Percentiles rank a stretch among this genome's conserved stretches.
Evolutionary conservation across 2,113 vertebrate genomes (phyloP).

Genomic region (Osmerus eperlanus): DNA sequence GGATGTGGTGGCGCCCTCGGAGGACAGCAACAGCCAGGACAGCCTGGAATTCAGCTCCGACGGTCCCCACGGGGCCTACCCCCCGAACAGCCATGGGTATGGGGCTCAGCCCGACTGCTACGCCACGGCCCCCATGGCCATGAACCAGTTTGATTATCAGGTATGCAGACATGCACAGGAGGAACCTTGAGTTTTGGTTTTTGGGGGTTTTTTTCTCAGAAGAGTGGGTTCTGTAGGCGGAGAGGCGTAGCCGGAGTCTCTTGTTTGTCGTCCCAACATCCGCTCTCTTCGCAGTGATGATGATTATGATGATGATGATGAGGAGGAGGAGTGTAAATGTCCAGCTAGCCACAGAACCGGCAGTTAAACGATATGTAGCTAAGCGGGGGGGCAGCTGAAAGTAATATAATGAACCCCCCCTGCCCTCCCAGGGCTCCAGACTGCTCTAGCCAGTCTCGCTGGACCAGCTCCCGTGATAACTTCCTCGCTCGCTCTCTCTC

Average conservation of each 20-base stretch:
- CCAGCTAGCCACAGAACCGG: too few species aligned
- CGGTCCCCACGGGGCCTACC: conserved; percentile 87
- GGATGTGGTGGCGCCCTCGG: conserved; percentile 92
- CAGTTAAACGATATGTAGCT: too few species aligned
- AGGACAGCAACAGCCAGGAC: conserved; percentile 99
- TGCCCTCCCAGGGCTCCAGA: not conserved
- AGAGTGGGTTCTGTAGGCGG: conserved; percentile 42
- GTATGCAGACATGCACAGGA: conserved; percentile 75
- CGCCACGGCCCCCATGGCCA: conserved; percentile 88
- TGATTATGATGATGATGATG: too few species aligned
- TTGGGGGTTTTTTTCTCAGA: conserved; percentile 50
- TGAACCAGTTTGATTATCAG: conserved; percentile 99
- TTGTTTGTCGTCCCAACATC: conserved; percentile 2
- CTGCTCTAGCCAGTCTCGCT: conserved; percentile 18
- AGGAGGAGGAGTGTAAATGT: too few species aligned
- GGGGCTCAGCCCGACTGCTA: conserved; percentile 96
- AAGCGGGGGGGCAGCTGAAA: too few species aligned
- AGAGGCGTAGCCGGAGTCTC: conserved; percentile 36
- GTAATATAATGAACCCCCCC: too few species aligned
- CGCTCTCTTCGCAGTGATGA: not conserved
- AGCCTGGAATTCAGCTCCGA: conserved; percentile 93
- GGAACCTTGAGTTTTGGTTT: conserved; percentile 57
- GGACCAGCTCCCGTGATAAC: not conserved
- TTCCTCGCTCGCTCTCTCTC: conserved; percentile 60
- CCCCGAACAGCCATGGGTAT: conserved; percentile 98